A percentile compares a stretch with the other conserved stretches of the same genome.
Evolutionary conservation across 1,140 invertebrate genomes (phyloP).

Genomic region (Eriocheir sinensis): DNA sequence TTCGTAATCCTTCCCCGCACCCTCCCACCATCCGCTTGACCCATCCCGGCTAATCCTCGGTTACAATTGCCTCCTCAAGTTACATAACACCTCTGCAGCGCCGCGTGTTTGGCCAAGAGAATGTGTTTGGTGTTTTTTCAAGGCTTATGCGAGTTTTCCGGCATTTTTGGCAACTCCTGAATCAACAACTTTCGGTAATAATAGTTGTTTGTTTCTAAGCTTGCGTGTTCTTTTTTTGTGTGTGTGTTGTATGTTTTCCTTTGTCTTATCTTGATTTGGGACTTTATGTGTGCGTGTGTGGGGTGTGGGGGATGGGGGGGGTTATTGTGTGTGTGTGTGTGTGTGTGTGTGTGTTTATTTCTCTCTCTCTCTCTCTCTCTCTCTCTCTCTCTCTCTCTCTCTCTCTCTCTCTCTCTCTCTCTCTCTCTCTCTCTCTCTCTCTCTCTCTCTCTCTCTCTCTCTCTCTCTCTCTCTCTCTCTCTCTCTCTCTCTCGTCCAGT

Average conservation of each 20-base stretch:
- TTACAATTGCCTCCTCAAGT: neutral
- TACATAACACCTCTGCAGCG: neutral
- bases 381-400: neutral
- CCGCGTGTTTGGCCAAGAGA: neutral
- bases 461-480: slow-evolving; percentile 2
- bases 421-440: neutral
- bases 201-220: neutral
- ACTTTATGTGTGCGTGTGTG: neutral
- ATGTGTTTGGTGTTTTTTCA: neutral
- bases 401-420: neutral
- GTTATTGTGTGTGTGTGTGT: neutral
- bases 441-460: neutral
- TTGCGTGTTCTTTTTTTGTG: neutral
- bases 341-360: neutral
- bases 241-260: too few relatives aligned
- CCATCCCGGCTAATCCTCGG: neutral
- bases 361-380: neutral
- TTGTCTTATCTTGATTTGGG: neutral
- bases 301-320: too few relatives aligned
- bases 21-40: neutral
- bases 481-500: neutral
- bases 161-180: neutral
- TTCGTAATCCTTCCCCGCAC: neutral
- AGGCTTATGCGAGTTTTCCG: neutral
- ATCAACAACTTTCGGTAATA: neutral